Evolutionary conservation across 2,797 vertebrate genomes (phyloP).

Genomic region (Coendou prehensilis): DNA sequence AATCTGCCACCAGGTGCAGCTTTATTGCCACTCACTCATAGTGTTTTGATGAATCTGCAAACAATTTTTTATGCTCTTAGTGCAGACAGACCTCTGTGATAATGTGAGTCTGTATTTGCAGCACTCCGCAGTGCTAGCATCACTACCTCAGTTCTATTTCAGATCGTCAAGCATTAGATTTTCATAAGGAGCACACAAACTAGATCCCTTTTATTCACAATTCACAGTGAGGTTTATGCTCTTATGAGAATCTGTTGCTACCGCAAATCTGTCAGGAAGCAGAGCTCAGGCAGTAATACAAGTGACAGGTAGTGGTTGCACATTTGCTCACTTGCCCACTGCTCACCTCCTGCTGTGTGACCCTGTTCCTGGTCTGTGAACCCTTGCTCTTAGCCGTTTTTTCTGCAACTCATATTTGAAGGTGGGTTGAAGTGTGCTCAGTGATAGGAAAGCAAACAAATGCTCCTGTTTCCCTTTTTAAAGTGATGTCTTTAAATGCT

Average conservation of each 20-base stretch:
- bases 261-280: not conserved
- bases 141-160: not conserved
- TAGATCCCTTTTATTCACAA: not conserved
- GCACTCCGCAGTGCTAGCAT: not conserved
- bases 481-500: not conserved
- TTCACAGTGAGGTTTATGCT: not conserved
- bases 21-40: not conserved
- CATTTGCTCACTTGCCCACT: not conserved
- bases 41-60: not conserved
- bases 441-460: not conserved
- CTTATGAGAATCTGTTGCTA: not conserved
- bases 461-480: not conserved
- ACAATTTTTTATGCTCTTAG: not conserved
- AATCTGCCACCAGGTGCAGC: not conserved
- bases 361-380: not conserved
- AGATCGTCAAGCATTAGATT: not conserved
- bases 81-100: not conserved
- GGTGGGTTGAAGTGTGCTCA: not conserved
- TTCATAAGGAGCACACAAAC: not conserved
- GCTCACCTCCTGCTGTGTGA: not conserved
- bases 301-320: not conserved
- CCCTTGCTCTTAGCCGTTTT: not conserved
- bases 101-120: not conserved
- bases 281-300: not conserved
- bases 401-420: conserved; percentile 8